Evolutionary conservation across 2,888 invertebrate species (phyloP).

Genomic region (Phasia obesa): DNA sequence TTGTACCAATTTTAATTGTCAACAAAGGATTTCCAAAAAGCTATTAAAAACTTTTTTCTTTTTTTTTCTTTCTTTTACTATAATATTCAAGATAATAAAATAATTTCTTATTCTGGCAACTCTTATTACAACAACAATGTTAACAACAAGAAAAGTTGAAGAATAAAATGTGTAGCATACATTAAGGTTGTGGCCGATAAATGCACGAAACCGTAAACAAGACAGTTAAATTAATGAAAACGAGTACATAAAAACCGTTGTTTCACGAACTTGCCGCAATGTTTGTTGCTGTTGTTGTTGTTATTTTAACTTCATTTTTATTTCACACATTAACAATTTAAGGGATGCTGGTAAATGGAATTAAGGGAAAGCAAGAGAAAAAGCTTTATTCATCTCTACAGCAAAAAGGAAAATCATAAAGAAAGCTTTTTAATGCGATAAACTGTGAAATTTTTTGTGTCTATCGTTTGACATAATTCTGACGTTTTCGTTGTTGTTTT

Average conservation of each 20-base stretch:
- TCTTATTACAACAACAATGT: too few relatives aligned
- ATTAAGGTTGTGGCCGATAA: slow-evolving; percentile 61
- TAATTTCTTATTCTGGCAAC: background rate
- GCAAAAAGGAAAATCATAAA: background rate
- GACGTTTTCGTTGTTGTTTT: slow-evolving; percentile 11
- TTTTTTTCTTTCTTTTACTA: too few relatives aligned
- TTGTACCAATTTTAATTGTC: too few relatives aligned
- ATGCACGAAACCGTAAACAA: slow-evolving; percentile 60
- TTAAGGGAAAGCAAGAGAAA: slow-evolving; percentile 42
- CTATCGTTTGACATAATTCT: slow-evolving; percentile 2
- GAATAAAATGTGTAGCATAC: slow-evolving; percentile 5
- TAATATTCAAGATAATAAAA: too few relatives aligned
- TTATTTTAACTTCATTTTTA: background rate
- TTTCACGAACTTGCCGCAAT: slow-evolving; percentile 30
- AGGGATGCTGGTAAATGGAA: slow-evolving; percentile 21
- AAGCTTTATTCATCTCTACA: slow-evolving; percentile 1
- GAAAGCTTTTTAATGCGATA: slow-evolving; percentile 29
- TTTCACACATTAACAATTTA: background rate
- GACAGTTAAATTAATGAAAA: slow-evolving; percentile 34
- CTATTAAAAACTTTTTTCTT: too few relatives aligned
- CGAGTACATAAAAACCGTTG: slow-evolving; percentile 38
- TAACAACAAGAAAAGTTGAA: background rate
- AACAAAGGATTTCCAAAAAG: too few relatives aligned
- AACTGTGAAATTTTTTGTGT: slow-evolving; percentile 4
- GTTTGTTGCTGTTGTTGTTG: slow-evolving; percentile 1